These are phyloP conservation scores for Lophochroa leadbeateri DNA, from an alignment of 2,113 vertebrate species.

Conservation along the genomic window DNA sequence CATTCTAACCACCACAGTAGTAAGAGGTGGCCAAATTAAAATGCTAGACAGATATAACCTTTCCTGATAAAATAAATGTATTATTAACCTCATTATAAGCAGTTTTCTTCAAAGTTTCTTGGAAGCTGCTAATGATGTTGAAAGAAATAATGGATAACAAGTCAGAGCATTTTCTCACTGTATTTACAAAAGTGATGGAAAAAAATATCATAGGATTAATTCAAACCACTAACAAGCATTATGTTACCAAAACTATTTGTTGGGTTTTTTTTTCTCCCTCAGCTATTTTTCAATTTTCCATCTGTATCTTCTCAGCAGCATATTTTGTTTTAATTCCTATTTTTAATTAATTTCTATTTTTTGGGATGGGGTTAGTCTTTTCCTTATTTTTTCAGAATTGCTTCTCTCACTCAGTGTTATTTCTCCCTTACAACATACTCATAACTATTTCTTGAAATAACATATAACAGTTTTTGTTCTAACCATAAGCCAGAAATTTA, in stretches of 20 bases:
- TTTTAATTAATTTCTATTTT: neutral
- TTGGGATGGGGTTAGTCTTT: accelerated
- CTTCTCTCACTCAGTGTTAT: neutral
- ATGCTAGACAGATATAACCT: slow-evolving; percentile 6
- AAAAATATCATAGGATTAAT: neutral
- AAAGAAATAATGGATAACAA: neutral
- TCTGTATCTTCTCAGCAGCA: neutral
- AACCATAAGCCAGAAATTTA: neutral
- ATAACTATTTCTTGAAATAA: neutral
- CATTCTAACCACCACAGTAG: slow-evolving; percentile 1
- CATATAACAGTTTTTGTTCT: neutral
- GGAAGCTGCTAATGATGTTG: neutral
- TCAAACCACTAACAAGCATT: neutral
- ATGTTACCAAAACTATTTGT: neutral
- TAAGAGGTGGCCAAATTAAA: slow-evolving; percentile 24
- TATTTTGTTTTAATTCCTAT: neutral
- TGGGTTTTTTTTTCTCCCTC: neutral
- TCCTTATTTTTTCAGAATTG: neutral
- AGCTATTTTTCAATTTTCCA: neutral
- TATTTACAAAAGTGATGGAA: neutral
- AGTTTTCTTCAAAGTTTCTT: neutral
- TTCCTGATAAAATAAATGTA: slow-evolving; percentile 5
- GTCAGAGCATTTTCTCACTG: neutral
- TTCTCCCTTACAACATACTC: neutral
- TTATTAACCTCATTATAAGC: slow-evolving; percentile 24